Conservation (phyloP, 2,888 invertebrate species). For the Drosophila anomelani region DNA sequence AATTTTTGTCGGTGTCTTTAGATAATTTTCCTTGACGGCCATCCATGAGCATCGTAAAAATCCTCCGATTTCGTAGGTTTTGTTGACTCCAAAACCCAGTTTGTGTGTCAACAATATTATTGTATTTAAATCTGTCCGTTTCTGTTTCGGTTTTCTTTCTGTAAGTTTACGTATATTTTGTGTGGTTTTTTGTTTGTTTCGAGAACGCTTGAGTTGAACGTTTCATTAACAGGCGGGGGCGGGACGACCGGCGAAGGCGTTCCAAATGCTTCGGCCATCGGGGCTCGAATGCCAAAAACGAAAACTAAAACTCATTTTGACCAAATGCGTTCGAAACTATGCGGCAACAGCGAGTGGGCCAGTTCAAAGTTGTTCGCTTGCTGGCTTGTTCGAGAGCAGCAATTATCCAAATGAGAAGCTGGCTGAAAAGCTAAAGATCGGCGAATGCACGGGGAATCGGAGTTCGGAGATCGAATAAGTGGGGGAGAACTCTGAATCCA, state of each 20-base stretch:
- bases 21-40: slow-evolving; percentile 57
- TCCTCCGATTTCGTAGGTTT: slow-evolving; percentile 54
- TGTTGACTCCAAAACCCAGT: slow-evolving; percentile 29
- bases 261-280: slow-evolving; percentile 55
- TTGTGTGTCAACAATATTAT: slow-evolving; percentile 45
- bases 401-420: slow-evolving; percentile 33
- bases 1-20: slow-evolving; percentile 1
- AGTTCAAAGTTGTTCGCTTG: slow-evolving; percentile 33
- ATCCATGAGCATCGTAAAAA: slow-evolving; percentile 58
- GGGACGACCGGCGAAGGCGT: slow-evolving; percentile 42
- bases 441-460: slow-evolving; percentile 12
- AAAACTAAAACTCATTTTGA: slow-evolving; percentile 75
- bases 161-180: slow-evolving; percentile 11
- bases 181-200: slow-evolving; percentile 26
- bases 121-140: slow-evolving; percentile 32
- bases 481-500: slow-evolving; percentile 4
- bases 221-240: slow-evolving; percentile 50
- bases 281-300: slow-evolving; percentile 39
- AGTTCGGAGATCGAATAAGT: slow-evolving; percentile 9
- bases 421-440: slow-evolving; percentile 6
- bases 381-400: slow-evolving; percentile 26
- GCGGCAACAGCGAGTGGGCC: slow-evolving; percentile 50
- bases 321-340: slow-evolving; percentile 65
- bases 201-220: slow-evolving; percentile 56
- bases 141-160: slow-evolving; percentile 18